phyloP scores from a whole-genome alignment of 2,797 vertebrate species.

The Enteromius anoplus region DNA sequence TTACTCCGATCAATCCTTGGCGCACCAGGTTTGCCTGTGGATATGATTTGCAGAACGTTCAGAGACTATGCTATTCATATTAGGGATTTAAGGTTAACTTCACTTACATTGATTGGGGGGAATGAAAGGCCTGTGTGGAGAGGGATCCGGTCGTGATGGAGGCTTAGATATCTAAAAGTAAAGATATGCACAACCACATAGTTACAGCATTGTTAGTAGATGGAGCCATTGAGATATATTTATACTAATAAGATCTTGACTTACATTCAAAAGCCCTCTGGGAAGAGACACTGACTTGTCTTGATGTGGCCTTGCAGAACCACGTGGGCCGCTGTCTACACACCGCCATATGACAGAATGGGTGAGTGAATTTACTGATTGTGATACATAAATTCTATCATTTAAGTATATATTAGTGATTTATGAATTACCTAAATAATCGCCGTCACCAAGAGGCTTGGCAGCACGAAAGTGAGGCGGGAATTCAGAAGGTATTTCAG shows the following conservation, averaged over 20 bases:
- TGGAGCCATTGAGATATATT: background rate
- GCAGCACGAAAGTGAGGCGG: conserved; percentile 73
- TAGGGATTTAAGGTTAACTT: background rate
- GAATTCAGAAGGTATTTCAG: conserved; percentile 77
- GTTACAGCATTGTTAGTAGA: background rate
- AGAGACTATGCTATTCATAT: background rate
- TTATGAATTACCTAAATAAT: conserved; percentile 82
- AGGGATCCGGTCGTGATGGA: background rate
- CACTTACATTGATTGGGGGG: conserved; percentile 34
- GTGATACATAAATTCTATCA: background rate
- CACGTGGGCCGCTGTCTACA: conserved; percentile 38
- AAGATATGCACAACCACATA: background rate
- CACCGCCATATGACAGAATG: background rate
- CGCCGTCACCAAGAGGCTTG: conserved; percentile 73
- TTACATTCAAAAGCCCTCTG: conserved; percentile 22
- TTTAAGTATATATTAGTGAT: background rate
- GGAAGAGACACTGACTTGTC: background rate
- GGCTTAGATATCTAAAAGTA: background rate
- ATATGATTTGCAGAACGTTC: background rate
- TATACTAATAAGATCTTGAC: background rate
- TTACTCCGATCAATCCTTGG: conserved; percentile 82
- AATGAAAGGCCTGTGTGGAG: conserved; percentile 16
- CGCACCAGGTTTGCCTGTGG: conserved; percentile 53
- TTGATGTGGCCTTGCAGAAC: background rate
- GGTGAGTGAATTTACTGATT: background rate